Evolutionary conservation across 2,888 invertebrate species (phyloP), one percentile per base, ranked within the genome.

Genomic region (Ypsolopha sequella): DNA sequence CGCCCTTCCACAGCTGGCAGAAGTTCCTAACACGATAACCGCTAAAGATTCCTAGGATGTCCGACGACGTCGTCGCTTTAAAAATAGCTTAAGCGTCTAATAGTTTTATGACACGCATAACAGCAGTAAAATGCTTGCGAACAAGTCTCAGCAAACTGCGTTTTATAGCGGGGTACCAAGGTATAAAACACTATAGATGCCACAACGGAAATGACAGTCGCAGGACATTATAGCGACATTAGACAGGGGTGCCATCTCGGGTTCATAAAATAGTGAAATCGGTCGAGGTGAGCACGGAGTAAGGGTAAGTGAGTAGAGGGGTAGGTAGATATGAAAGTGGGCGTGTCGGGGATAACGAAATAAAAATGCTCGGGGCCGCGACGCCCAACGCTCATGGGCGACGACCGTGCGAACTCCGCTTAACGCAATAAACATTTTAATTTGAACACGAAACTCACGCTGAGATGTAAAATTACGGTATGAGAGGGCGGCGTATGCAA

Each of bases 371-470:
- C 73, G 62, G 66, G 66, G 71, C 67, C 64, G 35, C 43, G 43
- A 50, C 52, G 50, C 50, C 47, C 50, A 41, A 43, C 44, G 66
- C 68, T 68, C 65, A 65, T 69, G 67, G 65, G 68, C 73, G 68
- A 75, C 73, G 68, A 75, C 69, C 82, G 81, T 84, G 85, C 85
- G 82, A 84, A 85, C 76, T 75, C 66, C 68, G 75, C 76, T 73
- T 82, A 82, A 86, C 70, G 82, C 75, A 85, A 85, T 86, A 86
- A 85, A 85, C 85, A 81, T 84, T 86, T 85, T 86, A 86, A 86
- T 85, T 85, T 82, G 78, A 70, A 77, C 81, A 75, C 80, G 76
- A 85, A 84, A 75, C 79, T 80, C 85, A 84, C 69, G 85, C 85
- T 82, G 85, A 74, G 85, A 82, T 81, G 76, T 63, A 63, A 77